Evolutionary conservation across 2,888 invertebrate species (phyloP).

Genomic region (Leptopilina syphax): DNA sequence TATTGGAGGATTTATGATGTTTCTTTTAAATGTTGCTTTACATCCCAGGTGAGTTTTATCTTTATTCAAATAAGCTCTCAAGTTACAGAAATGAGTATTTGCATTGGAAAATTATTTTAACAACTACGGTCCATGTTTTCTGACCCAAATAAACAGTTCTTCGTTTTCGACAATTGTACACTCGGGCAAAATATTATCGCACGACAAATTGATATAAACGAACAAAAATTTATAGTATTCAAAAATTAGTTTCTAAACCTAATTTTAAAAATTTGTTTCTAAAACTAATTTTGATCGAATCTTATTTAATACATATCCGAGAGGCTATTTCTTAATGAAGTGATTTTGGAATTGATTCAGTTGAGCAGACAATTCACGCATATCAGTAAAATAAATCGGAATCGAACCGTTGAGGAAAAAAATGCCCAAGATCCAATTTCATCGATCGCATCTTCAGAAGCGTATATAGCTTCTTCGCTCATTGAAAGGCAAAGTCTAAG

Average conservation of each 20-base stretch:
- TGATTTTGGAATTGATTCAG: slow-evolving; percentile 3
- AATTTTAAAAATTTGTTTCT: too few species aligned
- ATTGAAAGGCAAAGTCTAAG: not conserved
- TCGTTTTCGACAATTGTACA: too few species aligned
- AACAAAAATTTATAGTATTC: too few species aligned
- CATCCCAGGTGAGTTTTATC: slow-evolving; percentile 2
- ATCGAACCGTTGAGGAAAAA: slow-evolving; percentile 7
- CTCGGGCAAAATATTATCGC: too few species aligned
- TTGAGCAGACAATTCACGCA: slow-evolving; percentile 13
- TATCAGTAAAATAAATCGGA: slow-evolving; percentile 26
- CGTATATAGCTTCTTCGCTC: not conserved
- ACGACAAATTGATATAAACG: too few species aligned
- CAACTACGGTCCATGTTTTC: not conserved
- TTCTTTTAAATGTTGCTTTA: slow-evolving; percentile 1
- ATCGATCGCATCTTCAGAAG: slow-evolving; percentile 35
- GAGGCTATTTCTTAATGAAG: not conserved
- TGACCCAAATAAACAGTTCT: too few species aligned
- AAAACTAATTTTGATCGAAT: too few species aligned
- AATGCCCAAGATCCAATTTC: slow-evolving; percentile 27
- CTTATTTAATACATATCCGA: not conserved
- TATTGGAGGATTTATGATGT: slow-evolving; percentile 15
- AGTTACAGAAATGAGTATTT: slow-evolving; percentile 22
- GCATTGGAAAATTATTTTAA: slow-evolving; percentile 9
- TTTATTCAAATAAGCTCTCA: slow-evolving; percentile 21
- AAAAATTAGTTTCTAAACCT: too few species aligned